Percentiles rank a stretch among this genome's conserved stretches.
Conservation (phyloP, 2,888 invertebrate species). For the Caradrina kadenii region DNA sequence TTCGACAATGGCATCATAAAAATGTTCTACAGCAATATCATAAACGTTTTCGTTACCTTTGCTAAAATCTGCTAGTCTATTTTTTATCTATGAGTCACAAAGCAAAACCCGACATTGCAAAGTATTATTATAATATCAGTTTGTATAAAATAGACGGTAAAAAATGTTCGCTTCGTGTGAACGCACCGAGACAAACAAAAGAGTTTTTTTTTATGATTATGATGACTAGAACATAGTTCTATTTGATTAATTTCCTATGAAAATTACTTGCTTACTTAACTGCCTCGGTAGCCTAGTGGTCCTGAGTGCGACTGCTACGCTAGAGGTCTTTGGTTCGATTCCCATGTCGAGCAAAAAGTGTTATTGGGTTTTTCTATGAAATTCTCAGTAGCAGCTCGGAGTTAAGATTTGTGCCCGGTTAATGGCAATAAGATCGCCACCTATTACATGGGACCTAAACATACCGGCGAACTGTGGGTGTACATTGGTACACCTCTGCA, state of each 20-base stretch:
- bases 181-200: constrained; percentile 64
- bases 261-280: constrained; percentile 63
- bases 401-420: too few relatives aligned
- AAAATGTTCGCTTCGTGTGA: constrained; percentile 63
- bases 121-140: constrained; percentile 64
- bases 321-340: too few relatives aligned
- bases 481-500: too few relatives aligned
- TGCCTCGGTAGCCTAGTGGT: too few relatives aligned
- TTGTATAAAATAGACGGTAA: constrained; percentile 62
- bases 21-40: constrained; percentile 32
- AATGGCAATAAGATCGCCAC: too few relatives aligned
- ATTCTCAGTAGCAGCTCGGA: too few relatives aligned
- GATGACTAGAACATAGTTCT: constrained; percentile 63
- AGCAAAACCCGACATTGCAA: constrained; percentile 59
- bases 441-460: too few relatives aligned
- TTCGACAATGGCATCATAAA: constrained; percentile 14
- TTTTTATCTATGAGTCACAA: constrained; percentile 57
- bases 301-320: too few relatives aligned
- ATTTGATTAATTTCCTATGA: constrained; percentile 65
- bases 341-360: too few relatives aligned
- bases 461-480: too few relatives aligned
- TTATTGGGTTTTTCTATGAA: too few relatives aligned
- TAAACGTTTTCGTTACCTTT: constrained; percentile 42
- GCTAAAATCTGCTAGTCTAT: constrained; percentile 30
- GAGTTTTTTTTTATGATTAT: constrained; percentile 65